These are phyloP conservation scores for Burhinus oedicnemus DNA, from an alignment of 2,113 vertebrate genomes.

Conservation along the genomic window DNA sequence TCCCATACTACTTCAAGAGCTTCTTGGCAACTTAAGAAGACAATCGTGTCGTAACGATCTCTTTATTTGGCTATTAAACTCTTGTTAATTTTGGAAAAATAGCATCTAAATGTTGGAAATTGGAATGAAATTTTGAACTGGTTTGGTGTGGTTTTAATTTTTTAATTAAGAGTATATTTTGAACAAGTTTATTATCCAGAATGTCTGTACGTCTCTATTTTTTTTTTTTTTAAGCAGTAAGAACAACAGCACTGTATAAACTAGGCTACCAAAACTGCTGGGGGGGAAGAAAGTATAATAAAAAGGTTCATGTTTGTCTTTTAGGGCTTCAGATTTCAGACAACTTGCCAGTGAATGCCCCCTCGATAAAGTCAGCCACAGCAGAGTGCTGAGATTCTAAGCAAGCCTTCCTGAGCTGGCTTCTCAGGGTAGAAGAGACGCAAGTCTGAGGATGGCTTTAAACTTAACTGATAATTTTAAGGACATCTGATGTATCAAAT, in stretches of 20 bases:
- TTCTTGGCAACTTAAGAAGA: background rate
- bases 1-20: background rate
- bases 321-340: background rate
- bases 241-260: background rate
- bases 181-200: background rate
- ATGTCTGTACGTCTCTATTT: background rate
- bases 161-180: background rate
- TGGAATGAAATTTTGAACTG: background rate
- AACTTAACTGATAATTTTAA: background rate
- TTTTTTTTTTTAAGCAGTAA: background rate
- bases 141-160: background rate
- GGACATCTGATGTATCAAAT: background rate
- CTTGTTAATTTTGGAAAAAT: background rate
- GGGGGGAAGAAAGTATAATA: no score
- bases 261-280: background rate
- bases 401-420: background rate
- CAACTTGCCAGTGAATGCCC: background rate
- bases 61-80: background rate
- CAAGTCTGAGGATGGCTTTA: background rate
- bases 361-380: background rate
- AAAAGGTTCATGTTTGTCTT: background rate
- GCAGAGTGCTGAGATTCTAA: background rate
- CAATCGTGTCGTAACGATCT: background rate
- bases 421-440: background rate
- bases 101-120: background rate